These are phyloP conservation scores for Gastrophryne carolinensis DNA, from an alignment of 2,797 vertebrate genomes.

Conservation along the genomic window DNA sequence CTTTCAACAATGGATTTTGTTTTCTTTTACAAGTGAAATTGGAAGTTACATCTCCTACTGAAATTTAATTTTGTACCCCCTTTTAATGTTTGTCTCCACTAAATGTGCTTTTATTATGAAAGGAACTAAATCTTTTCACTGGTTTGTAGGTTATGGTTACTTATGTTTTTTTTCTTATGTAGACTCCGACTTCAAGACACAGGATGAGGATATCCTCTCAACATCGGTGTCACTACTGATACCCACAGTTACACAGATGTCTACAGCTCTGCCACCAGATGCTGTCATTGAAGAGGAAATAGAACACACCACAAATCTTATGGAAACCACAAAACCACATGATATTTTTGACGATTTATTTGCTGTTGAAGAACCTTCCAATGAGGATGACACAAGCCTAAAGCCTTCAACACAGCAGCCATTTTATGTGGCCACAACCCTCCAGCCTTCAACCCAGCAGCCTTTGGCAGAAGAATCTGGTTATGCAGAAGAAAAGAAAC, in stretches of 20 bases:
- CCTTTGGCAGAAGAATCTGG: constrained; percentile 28
- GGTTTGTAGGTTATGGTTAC: too few relatives aligned
- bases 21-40: too few relatives aligned
- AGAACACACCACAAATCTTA: not conserved
- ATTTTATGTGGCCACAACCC: too few relatives aligned
- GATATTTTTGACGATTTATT: constrained; percentile 47
- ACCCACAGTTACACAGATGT: not conserved
- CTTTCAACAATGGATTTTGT: too few relatives aligned
- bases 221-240: not conserved
- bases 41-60: too few relatives aligned
- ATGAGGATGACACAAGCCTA: constrained; percentile 47
- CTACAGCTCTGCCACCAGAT: not conserved
- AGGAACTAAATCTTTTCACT: too few relatives aligned
- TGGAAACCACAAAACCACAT: not conserved
- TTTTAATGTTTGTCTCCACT: too few relatives aligned
- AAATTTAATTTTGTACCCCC: too few relatives aligned
- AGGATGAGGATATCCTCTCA: not conserved
- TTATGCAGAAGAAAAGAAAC: not conserved
- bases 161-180: not conserved
- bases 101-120: too few relatives aligned
- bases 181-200: not conserved
- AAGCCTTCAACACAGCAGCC: constrained; percentile 48
- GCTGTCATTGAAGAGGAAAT: not conserved
- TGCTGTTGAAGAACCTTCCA: constrained; percentile 1
- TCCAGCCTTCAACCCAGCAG: constrained; percentile 47